Evolutionary conservation across 2,888 invertebrate species (phyloP).

Genomic region (Mesorhabditis spiculigera): DNA sequence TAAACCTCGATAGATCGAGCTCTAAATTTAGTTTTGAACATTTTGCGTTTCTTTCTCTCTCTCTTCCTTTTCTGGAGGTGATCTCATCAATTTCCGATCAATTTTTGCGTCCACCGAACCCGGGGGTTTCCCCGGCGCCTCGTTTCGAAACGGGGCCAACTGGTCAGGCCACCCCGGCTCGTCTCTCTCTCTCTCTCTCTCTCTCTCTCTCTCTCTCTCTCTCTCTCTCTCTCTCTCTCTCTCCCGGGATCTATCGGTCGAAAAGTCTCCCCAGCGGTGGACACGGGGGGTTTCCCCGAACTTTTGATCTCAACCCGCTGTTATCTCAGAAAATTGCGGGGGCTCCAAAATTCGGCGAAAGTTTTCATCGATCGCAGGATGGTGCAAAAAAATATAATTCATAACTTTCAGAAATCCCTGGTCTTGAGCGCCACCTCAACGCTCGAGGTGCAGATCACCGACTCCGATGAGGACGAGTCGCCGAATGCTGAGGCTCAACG

Average conservation of each 20-base stretch:
- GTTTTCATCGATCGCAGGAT: not conserved
- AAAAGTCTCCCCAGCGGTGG: no score
- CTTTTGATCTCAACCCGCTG: constrained; percentile 9
- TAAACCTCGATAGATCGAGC: not conserved
- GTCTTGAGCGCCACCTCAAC: constrained; percentile 45
- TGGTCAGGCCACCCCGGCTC: no score
- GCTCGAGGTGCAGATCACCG: constrained; percentile 38
- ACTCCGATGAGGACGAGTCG: constrained; percentile 40
- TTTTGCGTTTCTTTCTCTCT: not conserved
- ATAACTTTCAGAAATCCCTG: constrained; percentile 38
- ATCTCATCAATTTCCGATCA: no score
- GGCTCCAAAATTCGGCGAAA: not conserved
- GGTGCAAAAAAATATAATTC: not conserved
- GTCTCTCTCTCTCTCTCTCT: no score
- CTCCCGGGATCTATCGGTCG: not conserved
- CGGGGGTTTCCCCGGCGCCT: no score
- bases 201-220: not conserved
- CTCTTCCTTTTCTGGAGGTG: not conserved
- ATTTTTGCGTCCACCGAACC: no score
- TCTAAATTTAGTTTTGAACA: not conserved
- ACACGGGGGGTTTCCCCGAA: constrained; percentile 13
- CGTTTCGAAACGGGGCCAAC: no score
- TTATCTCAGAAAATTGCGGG: not conserved
- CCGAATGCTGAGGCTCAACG: constrained; percentile 25
- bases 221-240: constrained; percentile 1